phyloP scores from a whole-genome alignment of 2,888 invertebrate species.

The Melieria picta region DNA sequence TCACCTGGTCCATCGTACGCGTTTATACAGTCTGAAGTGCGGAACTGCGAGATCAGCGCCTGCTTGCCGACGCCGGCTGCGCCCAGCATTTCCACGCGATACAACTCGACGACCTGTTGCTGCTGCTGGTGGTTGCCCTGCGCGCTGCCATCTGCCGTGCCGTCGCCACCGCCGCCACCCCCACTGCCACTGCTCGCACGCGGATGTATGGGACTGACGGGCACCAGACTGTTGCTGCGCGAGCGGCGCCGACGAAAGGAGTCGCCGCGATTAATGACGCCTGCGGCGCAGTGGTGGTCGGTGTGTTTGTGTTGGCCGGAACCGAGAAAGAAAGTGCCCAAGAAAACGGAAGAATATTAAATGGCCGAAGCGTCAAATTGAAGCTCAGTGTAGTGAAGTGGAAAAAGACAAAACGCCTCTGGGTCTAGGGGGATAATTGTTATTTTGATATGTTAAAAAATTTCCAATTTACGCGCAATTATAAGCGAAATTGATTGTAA shows the following conservation, averaged over 20 bases:
- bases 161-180: conserved; percentile 43
- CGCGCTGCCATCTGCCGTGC: conserved; percentile 47
- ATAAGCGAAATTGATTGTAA: too few species aligned
- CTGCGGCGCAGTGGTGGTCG: conserved; percentile 67
- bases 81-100: conserved; percentile 81
- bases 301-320: neutral
- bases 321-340: conserved; percentile 4
- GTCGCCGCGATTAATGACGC: conserved; percentile 93
- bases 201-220: conserved; percentile 69
- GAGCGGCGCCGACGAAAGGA: conserved; percentile 88
- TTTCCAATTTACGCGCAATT: too few species aligned
- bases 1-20: conserved; percentile 90
- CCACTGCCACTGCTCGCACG: conserved; percentile 52
- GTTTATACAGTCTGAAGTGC: conserved; percentile 93
- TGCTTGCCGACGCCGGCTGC: conserved; percentile 86
- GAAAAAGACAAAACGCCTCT: too few species aligned
- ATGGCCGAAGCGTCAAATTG: too few species aligned
- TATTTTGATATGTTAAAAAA: too few species aligned
- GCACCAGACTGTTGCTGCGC: conserved; percentile 83
- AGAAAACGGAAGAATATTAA: too few species aligned
- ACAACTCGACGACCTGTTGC: conserved; percentile 69
- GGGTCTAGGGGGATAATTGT: too few species aligned
- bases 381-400: too few species aligned
- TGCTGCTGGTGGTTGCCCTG: conserved; percentile 52
- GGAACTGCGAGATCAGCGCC: conserved; percentile 86